Evolutionary conservation across 2,888 invertebrate species (phyloP).

Genomic region (Cephus runcator): DNA sequence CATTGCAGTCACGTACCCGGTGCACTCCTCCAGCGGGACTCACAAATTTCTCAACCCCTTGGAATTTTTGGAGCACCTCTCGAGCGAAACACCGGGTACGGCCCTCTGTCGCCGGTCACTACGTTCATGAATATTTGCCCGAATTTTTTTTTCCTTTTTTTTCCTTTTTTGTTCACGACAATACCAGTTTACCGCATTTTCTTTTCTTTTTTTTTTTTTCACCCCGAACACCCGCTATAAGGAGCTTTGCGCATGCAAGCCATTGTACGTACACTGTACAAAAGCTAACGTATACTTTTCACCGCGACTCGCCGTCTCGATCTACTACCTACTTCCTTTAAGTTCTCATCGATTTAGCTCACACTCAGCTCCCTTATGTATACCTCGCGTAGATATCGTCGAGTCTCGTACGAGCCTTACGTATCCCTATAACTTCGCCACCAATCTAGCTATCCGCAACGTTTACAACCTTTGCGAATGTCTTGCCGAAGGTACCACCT

Average conservation of each 20-base stretch:
- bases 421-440: background rate
- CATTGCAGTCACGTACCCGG: constrained; percentile 56
- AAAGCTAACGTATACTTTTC: background rate
- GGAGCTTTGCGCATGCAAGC: background rate
- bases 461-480: background rate
- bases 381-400: background rate
- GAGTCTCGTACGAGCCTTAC: background rate
- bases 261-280: background rate
- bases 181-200: background rate
- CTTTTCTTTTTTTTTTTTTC: background rate
- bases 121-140: background rate
- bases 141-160: background rate
- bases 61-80: background rate
- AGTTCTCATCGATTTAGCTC: background rate
- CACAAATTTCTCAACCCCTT: background rate
- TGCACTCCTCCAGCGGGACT: constrained; percentile 12
- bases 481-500: background rate
- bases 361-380: background rate
- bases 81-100: background rate
- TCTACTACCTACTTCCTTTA: background rate
- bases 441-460: background rate
- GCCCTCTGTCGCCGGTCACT: background rate
- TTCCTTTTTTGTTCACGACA: background rate
- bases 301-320: background rate
- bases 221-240: background rate